Conservation (phyloP, 92 coral and sea anemone species). For the Muricea muricata region DNA sequence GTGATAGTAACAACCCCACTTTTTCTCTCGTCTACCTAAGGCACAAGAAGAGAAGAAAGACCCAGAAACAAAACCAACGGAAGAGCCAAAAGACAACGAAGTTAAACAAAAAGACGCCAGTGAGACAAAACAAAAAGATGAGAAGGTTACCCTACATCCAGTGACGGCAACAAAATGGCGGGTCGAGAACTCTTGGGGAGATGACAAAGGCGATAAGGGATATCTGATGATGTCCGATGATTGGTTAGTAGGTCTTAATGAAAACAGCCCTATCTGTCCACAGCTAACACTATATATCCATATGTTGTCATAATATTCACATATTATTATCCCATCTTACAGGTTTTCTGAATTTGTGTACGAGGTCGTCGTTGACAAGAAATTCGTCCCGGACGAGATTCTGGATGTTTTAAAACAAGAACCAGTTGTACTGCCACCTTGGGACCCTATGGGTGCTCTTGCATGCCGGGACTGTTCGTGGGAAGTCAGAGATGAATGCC, state of each 20-base stretch:
- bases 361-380: slow-evolving; percentile 95
- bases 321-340: not conserved
- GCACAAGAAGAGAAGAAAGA: slow-evolving; percentile 24
- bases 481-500: not conserved
- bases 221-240: slow-evolving; percentile 92
- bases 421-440: slow-evolving; percentile 85
- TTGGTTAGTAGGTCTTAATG: slow-evolving; percentile 52
- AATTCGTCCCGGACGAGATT: slow-evolving; percentile 83
- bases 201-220: slow-evolving; percentile 94
- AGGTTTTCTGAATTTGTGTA: slow-evolving; percentile 84
- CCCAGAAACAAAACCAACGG: not conserved
- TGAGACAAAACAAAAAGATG: slow-evolving; percentile 45
- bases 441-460: slow-evolving; percentile 99
- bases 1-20: not conserved
- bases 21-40: not conserved
- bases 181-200: slow-evolving; percentile 99
- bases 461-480: slow-evolving; percentile 81
- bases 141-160: slow-evolving; percentile 63
- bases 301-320: no score
- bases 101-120: slow-evolving; percentile 14
- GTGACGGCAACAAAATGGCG: slow-evolving; percentile 93
- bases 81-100: not conserved
- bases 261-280: no score
- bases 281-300: no score
- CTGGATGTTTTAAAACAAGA: slow-evolving; percentile 74